Percentiles rank a stretch among this genome's conserved stretches.
Evolutionary conservation across 2,113 vertebrate species (phyloP).

Genomic region (Otolemur garnettii): DNA sequence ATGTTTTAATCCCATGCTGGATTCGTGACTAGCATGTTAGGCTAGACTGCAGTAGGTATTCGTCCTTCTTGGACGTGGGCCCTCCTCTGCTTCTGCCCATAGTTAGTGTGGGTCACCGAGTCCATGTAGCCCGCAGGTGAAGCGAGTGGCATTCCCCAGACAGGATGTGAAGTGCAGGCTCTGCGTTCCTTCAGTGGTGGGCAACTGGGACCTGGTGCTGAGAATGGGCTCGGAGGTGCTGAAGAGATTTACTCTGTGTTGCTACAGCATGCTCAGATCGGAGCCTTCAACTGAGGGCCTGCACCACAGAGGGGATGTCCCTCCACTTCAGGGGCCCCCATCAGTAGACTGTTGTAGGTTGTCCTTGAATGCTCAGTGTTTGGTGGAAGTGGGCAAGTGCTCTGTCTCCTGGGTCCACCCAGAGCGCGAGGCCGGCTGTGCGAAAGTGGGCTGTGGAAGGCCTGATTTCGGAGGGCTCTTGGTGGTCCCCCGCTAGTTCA

Average conservation of each 20-base stretch:
- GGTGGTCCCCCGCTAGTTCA: background rate
- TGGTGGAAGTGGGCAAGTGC: background rate
- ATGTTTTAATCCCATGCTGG: background rate
- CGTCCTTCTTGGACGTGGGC: background rate
- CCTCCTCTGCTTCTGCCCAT: background rate
- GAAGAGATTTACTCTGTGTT: background rate
- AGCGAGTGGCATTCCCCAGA: background rate
- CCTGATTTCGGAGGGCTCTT: background rate
- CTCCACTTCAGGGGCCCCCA: background rate
- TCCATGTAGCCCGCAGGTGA: background rate
- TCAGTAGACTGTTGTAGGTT: background rate
- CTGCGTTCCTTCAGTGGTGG: background rate
- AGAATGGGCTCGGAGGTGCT: background rate
- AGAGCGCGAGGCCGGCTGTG: no score
- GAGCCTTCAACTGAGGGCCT: background rate
- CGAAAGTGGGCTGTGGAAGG: background rate
- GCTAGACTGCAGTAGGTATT: background rate
- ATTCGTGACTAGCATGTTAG: background rate
- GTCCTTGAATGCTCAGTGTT: background rate
- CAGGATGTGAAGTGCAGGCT: background rate
- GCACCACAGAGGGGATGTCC: accelerated
- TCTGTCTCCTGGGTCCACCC: background rate
- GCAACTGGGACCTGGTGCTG: background rate
- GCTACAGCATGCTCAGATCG: background rate
- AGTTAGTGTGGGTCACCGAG: background rate